phyloP scores from a whole-genome alignment of 2,888 invertebrate species.

The Brenthis daphne region DNA sequence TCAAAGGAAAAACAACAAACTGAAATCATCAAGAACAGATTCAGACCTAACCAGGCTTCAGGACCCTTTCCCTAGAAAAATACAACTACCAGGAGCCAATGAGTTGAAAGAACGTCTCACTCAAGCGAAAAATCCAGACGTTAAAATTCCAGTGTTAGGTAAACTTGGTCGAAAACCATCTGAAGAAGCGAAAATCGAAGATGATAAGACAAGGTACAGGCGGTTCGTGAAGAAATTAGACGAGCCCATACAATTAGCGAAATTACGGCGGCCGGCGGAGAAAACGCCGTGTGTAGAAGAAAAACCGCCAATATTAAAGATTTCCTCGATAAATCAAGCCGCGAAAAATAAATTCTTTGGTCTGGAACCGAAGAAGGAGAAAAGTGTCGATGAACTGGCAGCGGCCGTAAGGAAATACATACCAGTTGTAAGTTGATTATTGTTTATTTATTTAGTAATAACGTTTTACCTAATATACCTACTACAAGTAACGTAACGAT shows the following conservation, averaged over 20 bases:
- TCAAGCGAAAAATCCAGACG: slow-evolving; percentile 65
- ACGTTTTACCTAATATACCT: no score
- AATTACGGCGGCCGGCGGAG: slow-evolving; percentile 63
- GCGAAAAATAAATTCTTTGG: slow-evolving; percentile 78
- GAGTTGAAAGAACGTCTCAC: slow-evolving; percentile 56
- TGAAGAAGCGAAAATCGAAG: slow-evolving; percentile 61
- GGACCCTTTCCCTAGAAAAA: slow-evolving; percentile 56
- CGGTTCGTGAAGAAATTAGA: slow-evolving; percentile 64
- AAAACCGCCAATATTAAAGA: slow-evolving; percentile 62
- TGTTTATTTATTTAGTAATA: background rate
- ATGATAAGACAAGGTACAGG: slow-evolving; percentile 57
- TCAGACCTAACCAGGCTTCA: slow-evolving; percentile 68
- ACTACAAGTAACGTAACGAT: no score
- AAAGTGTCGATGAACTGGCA: slow-evolving; percentile 67
- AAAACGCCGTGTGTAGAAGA: slow-evolving; percentile 52
- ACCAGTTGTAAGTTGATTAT: slow-evolving; percentile 62
- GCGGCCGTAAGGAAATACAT: slow-evolving; percentile 76
- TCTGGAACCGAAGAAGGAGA: slow-evolving; percentile 65
- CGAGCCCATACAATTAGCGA: slow-evolving; percentile 70
- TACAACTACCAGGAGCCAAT: slow-evolving; percentile 56
- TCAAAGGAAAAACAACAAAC: slow-evolving; percentile 70
- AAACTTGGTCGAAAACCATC: slow-evolving; percentile 68
- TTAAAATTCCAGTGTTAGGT: slow-evolving; percentile 62
- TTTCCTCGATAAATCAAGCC: slow-evolving; percentile 66
- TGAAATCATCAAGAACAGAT: slow-evolving; percentile 73